Evolutionary conservation across 2,113 vertebrate genomes (phyloP).

Genomic region (Sinocyclocheilus anshuiensis): DNA sequence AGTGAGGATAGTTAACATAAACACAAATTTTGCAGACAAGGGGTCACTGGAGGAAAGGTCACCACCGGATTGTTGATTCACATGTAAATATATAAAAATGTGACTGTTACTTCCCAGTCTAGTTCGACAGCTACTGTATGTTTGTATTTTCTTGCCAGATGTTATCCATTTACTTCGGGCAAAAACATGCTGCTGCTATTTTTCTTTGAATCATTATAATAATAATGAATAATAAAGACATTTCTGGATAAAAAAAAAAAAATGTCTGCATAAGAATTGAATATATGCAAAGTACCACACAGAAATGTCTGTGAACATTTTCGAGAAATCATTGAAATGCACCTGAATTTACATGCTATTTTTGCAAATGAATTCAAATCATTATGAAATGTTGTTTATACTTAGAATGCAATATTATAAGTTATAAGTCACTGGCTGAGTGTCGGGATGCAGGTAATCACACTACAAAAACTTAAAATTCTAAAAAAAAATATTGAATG

Average conservation of each 20-base stretch:
- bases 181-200: neutral
- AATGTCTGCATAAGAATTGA: neutral
- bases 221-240: neutral
- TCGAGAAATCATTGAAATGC: neutral
- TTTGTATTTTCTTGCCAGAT: neutral
- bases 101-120: neutral
- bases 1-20: conserved; percentile 17
- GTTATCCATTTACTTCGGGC: neutral
- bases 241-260: too few species aligned
- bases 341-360: neutral
- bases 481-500: neutral
- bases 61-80: neutral
- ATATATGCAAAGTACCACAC: neutral
- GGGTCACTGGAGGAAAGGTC: conserved; percentile 9
- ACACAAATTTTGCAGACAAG: neutral
- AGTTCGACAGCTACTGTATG: neutral
- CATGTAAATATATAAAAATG: neutral
- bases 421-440: neutral
- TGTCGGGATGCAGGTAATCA: too few species aligned
- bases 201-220: neutral
- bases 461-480: neutral
- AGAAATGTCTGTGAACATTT: neutral
- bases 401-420: neutral
- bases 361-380: neutral
- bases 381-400: neutral